Conservation (phyloP, 2,888 invertebrate species). For the Phlogophora meticulosa region DNA sequence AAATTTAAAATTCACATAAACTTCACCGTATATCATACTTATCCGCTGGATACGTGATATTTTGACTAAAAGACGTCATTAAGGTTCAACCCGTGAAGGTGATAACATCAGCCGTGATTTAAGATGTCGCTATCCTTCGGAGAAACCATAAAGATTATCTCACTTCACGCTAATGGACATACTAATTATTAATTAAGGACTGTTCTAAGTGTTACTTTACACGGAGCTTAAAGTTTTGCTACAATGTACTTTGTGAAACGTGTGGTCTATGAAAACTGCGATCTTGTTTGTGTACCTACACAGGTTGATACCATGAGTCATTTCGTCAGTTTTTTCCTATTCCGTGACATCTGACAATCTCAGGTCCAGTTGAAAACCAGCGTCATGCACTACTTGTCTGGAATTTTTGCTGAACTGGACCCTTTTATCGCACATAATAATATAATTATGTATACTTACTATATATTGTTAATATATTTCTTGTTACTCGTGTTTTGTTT, state of each 20-base stretch:
- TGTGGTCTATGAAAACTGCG: not conserved
- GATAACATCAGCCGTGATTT: conserved; percentile 75
- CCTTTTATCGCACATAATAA: too few species aligned
- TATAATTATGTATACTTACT: too few species aligned
- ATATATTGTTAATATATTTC: too few species aligned
- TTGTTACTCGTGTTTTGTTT: too few species aligned
- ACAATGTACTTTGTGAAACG: conserved; percentile 21
- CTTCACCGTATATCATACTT: conserved; percentile 72
- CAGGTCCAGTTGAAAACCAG: too few species aligned
- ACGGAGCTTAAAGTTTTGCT: conserved; percentile 31
- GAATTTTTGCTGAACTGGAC: too few species aligned
- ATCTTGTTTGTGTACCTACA: conserved; percentile 19
- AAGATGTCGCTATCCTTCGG: conserved; percentile 73
- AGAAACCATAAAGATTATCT: conserved; percentile 86
- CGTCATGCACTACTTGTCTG: too few species aligned
- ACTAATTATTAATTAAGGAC: conserved; percentile 85
- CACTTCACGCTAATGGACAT: conserved; percentile 80
- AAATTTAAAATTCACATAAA: conserved; percentile 70
- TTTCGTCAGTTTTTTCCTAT: too few species aligned
- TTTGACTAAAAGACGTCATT: conserved; percentile 78
- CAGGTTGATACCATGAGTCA: too few species aligned
- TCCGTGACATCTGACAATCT: too few species aligned
- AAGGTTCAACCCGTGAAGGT: conserved; percentile 58
- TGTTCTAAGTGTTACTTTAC: conserved; percentile 59
- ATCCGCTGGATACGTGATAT: conserved; percentile 76